Conservation (phyloP, 2,797 vertebrate genomes). For the Premnoplex brunnescens region DNA sequence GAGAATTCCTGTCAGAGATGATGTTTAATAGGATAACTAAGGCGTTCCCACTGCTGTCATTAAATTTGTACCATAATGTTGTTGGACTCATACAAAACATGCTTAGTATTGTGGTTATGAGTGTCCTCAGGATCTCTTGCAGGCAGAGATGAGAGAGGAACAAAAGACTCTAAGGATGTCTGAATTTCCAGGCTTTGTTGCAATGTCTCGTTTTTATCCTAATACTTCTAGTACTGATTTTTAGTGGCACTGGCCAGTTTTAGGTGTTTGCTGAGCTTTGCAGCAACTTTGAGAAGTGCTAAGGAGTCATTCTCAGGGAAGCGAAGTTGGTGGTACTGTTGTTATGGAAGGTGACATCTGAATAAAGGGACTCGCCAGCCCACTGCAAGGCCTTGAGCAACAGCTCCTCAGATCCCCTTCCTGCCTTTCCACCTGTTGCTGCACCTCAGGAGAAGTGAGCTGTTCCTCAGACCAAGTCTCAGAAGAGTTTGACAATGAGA, state of each 20-base stretch:
- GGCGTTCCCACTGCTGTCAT: not conserved
- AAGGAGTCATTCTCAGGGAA: not conserved
- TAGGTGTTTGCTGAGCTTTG: not conserved
- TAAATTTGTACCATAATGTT: not conserved
- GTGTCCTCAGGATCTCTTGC: not conserved
- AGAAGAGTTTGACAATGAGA: not conserved
- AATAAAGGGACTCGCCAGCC: not conserved
- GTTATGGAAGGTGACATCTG: not conserved
- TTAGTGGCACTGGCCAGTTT: not conserved
- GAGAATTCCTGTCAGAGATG: not conserved
- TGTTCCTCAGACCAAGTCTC: not conserved
- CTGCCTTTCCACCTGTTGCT: not conserved
- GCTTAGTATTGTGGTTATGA: not conserved
- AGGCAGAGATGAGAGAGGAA: not conserved
- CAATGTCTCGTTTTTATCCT: not conserved
- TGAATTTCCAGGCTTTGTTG: not conserved
- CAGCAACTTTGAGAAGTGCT: not conserved
- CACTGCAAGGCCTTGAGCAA: not conserved
- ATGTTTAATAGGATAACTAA: not conserved
- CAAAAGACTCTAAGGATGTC: not conserved
- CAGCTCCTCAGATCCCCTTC: not conserved
- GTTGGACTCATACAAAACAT: not conserved
- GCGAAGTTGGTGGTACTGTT: not conserved
- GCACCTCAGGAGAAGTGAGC: rapidly evolving
- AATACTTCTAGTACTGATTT: not conserved